Evolutionary conservation across 2,113 vertebrate species (phyloP).

Genomic region (Gallinago media): DNA sequence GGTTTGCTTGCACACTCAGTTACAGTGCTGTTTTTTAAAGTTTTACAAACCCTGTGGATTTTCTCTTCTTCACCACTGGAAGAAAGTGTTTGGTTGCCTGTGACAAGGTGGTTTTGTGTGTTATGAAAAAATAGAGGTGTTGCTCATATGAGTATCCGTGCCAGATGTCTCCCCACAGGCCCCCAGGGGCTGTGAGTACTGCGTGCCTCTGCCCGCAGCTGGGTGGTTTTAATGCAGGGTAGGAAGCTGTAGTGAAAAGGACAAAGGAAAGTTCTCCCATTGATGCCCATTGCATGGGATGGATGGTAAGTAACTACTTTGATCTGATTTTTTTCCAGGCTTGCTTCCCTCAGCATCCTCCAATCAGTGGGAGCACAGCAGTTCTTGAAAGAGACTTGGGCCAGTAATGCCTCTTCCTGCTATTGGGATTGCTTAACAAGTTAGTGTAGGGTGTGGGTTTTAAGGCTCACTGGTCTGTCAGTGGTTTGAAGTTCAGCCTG

Average conservation of each 20-base stretch:
- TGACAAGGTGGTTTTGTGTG: background rate
- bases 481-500: background rate
- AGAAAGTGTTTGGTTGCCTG: background rate
- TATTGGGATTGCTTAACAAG: background rate
- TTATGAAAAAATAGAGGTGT: background rate
- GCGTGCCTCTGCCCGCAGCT: background rate
- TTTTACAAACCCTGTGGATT: background rate
- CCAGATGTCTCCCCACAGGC: fast-evolving
- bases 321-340: background rate
- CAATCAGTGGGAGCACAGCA: background rate
- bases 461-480: background rate
- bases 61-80: background rate
- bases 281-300: background rate
- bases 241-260: background rate
- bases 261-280: background rate
- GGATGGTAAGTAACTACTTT: background rate
- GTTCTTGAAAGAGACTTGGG: background rate
- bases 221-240: background rate
- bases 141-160: background rate
- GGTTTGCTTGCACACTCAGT: background rate
- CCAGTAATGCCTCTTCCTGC: background rate
- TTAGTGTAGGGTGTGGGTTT: background rate
- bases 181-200: background rate
- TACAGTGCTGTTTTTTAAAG: background rate
- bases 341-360: background rate